These are phyloP conservation scores for Helicoverpa zea DNA, from an alignment of 1,140 invertebrate genomes.

Conservation along the genomic window DNA sequence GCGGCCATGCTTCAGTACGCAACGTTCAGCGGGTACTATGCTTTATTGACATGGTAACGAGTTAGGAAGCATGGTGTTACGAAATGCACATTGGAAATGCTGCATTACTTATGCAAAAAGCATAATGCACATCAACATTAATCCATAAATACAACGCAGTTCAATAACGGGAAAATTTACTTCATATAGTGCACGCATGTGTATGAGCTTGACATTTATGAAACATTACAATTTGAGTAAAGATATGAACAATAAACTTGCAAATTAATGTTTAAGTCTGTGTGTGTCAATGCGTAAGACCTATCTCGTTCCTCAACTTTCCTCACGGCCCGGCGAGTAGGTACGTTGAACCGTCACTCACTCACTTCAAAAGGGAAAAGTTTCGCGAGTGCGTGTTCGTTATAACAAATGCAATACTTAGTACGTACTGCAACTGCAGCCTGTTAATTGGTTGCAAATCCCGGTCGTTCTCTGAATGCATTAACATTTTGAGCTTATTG, in stretches of 20 bases:
- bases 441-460: constrained; percentile 34
- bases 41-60: constrained; percentile 40
- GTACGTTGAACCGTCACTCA: constrained; percentile 64
- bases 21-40: constrained; percentile 25
- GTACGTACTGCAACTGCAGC: background rate
- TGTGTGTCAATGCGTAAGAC: constrained; percentile 41
- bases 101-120: constrained; percentile 8
- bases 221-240: constrained; percentile 28
- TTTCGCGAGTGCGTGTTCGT: constrained; percentile 42
- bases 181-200: background rate
- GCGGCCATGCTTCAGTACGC: constrained; percentile 32
- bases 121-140: constrained; percentile 6
- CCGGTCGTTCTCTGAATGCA: constrained; percentile 5
- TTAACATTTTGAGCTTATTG: background rate
- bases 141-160: constrained; percentile 15
- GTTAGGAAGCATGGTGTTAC: constrained; percentile 23
- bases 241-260: constrained; percentile 35
- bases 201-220: constrained; percentile 22
- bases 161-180: constrained; percentile 19
- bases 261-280: constrained; percentile 44
- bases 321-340: constrained; percentile 53
- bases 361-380: constrained; percentile 69
- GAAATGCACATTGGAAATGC: background rate
- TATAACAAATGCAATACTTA: constrained; percentile 45
- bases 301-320: constrained; percentile 70